Percentiles rank a stretch among this genome's conserved stretches.
Evolutionary conservation across 1,140 invertebrate species (phyloP).

Genomic region (Bicyclus anynana): DNA sequence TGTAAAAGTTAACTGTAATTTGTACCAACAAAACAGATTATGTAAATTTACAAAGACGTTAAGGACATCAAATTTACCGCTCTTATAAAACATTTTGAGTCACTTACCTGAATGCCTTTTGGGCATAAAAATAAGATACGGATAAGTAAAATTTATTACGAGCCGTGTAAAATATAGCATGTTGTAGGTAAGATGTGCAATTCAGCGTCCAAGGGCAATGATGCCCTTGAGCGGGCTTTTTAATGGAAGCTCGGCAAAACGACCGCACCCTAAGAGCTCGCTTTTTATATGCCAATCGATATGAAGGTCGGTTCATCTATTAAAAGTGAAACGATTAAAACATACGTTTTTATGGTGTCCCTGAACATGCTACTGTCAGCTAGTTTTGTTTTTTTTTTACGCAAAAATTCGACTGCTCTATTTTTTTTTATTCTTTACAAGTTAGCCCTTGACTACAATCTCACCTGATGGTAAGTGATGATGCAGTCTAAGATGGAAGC

Average conservation of each 20-base stretch:
- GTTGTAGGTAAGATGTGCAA: conserved; percentile 46
- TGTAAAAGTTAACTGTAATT: background rate
- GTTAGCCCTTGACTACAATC: too few relatives aligned
- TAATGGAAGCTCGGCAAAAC: conserved; percentile 23
- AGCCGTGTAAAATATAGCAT: conserved; percentile 51
- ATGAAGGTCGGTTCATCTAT: conserved; percentile 22
- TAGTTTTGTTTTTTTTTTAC: background rate
- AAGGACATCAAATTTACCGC: conserved; percentile 32
- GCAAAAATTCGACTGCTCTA: background rate
- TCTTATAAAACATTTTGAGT: conserved; percentile 40
- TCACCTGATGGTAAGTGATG: too few relatives aligned
- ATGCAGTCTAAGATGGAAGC: too few relatives aligned
- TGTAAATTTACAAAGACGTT: background rate
- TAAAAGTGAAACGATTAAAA: conserved; percentile 13
- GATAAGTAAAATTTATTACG: conserved; percentile 53
- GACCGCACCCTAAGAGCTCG: conserved; percentile 9
- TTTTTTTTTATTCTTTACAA: too few relatives aligned
- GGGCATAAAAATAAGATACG: conserved; percentile 46
- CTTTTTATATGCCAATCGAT: conserved; percentile 20
- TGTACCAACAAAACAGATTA: conserved; percentile 2
- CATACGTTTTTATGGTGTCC: conserved; percentile 5
- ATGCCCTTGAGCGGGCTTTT: conserved; percentile 50
- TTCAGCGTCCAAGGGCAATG: conserved; percentile 45
- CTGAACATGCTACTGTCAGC: background rate
- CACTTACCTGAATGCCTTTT: conserved; percentile 35